A percentile compares a stretch with the other conserved stretches of the same genome.
phyloP scores from a whole-genome alignment of 1,140 invertebrate genomes.

The Anastrepha ludens region DNA sequence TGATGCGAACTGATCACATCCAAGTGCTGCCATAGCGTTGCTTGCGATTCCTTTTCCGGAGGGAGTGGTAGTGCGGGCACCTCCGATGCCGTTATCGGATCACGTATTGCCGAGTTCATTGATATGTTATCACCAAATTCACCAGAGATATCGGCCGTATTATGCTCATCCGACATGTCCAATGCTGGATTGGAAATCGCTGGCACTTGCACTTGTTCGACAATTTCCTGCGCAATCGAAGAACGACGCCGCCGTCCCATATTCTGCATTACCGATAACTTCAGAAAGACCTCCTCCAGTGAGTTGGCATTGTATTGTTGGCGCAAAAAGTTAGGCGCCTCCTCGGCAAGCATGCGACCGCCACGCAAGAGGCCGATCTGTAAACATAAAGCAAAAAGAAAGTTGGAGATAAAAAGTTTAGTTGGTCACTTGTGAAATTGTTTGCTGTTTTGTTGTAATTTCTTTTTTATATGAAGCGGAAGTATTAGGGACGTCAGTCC shows the following conservation, averaged over 20 bases:
- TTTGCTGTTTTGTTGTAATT: not conserved
- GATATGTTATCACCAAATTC: constrained; percentile 90
- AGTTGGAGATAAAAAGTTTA: constrained; percentile 25
- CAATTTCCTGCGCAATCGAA: constrained; percentile 84
- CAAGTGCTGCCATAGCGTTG: constrained; percentile 77
- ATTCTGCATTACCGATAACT: constrained; percentile 89
- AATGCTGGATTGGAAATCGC: constrained; percentile 78
- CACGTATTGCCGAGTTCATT: constrained; percentile 80
- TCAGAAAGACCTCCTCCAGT: constrained; percentile 94
- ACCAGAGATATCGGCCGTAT: constrained; percentile 83
- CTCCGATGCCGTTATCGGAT: constrained; percentile 76
- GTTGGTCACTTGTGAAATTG: not conserved
- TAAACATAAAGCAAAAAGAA: not conserved
- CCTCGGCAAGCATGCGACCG: constrained; percentile 92
- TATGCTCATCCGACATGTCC: constrained; percentile 76
- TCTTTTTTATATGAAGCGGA: not conserved
- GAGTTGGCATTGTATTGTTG: constrained; percentile 85
- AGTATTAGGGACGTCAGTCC: too few species aligned
- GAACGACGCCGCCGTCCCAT: constrained; percentile 85
- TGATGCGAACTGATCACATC: constrained; percentile 82
- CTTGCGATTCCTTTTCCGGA: constrained; percentile 77
- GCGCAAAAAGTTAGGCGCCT: constrained; percentile 87
- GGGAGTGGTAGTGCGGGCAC: constrained; percentile 78
- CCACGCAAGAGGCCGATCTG: constrained; percentile 95
- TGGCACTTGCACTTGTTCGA: constrained; percentile 79